Percentiles rank a stretch among this genome's conserved stretches.
phyloP scores from a whole-genome alignment of 2,888 invertebrate species.

The Lutraria lutraria region DNA sequence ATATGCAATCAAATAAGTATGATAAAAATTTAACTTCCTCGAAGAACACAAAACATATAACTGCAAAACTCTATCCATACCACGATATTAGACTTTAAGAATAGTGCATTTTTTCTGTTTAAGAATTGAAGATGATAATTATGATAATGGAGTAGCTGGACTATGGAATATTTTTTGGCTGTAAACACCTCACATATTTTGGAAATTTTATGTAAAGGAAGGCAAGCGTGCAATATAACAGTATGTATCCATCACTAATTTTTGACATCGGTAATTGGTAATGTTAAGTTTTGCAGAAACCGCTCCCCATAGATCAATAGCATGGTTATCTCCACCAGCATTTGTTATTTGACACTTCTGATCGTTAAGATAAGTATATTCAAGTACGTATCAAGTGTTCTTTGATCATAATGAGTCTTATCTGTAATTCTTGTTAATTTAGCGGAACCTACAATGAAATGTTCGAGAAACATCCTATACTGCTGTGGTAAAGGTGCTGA shows the following conservation, averaged over 20 bases:
- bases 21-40: no score
- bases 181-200: not conserved
- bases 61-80: no score
- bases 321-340: not conserved
- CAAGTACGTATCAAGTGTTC: not conserved
- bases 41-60: no score
- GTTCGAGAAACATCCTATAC: not conserved
- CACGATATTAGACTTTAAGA: not conserved
- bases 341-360: not conserved
- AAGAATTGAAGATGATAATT: not conserved
- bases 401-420: slow-evolving; percentile 16
- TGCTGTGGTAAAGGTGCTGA: not conserved
- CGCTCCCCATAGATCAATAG: not conserved
- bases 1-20: no score
- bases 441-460: not conserved
- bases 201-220: not conserved
- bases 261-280: not conserved
- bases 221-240: slow-evolving; percentile 23
- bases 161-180: not conserved
- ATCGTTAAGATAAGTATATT: not conserved
- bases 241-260: not conserved
- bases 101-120: not conserved
- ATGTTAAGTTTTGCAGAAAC: not conserved
- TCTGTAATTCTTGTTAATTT: slow-evolving; percentile 14
- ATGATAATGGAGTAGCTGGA: not conserved